phyloP scores from a whole-genome alignment of 2,797 vertebrate genomes.

The Oreochromis mossambicus region DNA sequence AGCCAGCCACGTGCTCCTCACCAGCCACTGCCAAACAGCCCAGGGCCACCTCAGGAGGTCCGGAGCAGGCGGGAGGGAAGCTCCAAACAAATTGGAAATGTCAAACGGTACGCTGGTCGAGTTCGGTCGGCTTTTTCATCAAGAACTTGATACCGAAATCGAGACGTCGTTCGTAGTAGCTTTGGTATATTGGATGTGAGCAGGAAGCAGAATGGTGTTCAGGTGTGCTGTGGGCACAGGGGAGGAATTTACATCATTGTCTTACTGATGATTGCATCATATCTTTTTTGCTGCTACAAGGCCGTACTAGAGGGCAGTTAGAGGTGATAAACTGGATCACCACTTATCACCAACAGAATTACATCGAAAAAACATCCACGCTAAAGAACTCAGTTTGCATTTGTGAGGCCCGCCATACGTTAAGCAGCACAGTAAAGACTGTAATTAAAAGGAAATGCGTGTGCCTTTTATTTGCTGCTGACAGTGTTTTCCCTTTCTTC shows the following conservation, averaged over 20 bases:
- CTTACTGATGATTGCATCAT: conserved; percentile 37
- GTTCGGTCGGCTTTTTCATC: not conserved
- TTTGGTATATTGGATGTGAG: not conserved
- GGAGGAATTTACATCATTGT: not conserved
- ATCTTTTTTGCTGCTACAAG: not conserved
- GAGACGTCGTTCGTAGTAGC: not conserved
- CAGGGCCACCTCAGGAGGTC: conserved; percentile 9
- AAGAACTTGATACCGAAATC: not conserved
- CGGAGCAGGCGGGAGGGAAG: not conserved
- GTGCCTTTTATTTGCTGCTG: not conserved
- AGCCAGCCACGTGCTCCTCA: conserved; percentile 11
- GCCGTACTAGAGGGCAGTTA: not conserved
- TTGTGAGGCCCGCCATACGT: not conserved
- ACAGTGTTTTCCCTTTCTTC: not conserved
- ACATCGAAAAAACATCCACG: not conserved
- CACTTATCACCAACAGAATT: not conserved
- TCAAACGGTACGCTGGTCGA: not conserved
- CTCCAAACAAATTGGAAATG: conserved; percentile 17
- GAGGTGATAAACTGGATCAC: not conserved
- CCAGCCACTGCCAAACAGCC: conserved; percentile 3
- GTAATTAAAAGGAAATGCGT: not conserved
- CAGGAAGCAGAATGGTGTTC: not conserved
- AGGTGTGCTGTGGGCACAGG: not conserved
- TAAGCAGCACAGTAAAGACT: not conserved
- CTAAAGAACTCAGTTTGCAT: not conserved